Evolutionary conservation across 2,113 vertebrate genomes (phyloP), one percentile per base, ranked within the genome.

Genomic region (Varanus komodoensis): DNA sequence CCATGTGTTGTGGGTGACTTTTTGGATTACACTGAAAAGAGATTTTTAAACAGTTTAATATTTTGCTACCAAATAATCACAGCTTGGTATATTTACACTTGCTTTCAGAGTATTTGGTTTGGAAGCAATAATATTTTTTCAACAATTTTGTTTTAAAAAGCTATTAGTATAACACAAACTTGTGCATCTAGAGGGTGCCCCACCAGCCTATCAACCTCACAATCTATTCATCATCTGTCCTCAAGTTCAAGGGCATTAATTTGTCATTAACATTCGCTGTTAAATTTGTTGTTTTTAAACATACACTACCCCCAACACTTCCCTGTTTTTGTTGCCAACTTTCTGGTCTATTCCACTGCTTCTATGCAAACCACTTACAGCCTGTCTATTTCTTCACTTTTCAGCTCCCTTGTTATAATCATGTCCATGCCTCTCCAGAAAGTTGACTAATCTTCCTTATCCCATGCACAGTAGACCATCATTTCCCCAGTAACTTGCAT

Each of bases 61-160:
- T 91, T 95, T 96, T 94, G 90, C 27, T 32, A 29, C 71, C 85
- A 87, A 91, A 69, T 87, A n/a, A 86, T 87, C 89, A 89, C 73
- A 95, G 77, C 23, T 86, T 71, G 69, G 87, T 54, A 87, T 77
- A 77, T 89, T 92, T 94, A 84, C 78, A 93, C 50, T 94, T 91
- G 50, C 61, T 90, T 96, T 83, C 90, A 73, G 8, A 94, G 92
- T 93, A 32, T 92, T 92, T 93, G 73, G 4, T 12, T 94, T 94
- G 87, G 79, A 69, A 92, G 90, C 73, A 87, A 85, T 90, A 89
- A 8, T 4, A 1, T 23, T 71, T 94, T 87, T 83, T 94, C 82
- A 79, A 67, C 34, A 89, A 64, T 92, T 87, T 94, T 92, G 87
- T 48, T 93, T 38, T 67, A 83, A 67, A 91, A 67, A 75, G 87